Evolutionary conservation across 2,888 invertebrate genomes (phyloP).

Genomic region (Tupiocoris notatus): DNA sequence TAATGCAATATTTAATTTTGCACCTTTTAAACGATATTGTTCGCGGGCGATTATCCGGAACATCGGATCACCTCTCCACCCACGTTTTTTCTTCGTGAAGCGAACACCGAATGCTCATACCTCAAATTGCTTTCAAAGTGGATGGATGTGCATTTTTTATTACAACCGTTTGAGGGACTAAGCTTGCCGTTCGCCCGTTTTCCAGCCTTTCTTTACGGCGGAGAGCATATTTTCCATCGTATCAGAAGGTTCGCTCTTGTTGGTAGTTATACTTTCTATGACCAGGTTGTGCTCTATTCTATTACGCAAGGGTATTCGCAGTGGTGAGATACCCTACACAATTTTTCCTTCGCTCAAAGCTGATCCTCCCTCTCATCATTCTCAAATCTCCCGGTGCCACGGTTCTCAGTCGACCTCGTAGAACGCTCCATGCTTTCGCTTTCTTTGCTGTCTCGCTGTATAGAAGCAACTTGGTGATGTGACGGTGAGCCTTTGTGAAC

Average conservation of each 20-base stretch:
- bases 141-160: neutral
- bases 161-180: neutral
- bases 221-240: neutral
- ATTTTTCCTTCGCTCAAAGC: neutral
- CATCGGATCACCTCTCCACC: too few species aligned
- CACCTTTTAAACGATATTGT: too few species aligned
- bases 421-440: neutral
- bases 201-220: neutral
- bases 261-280: neutral
- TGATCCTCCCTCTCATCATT: neutral
- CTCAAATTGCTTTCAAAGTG: neutral
- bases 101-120: neutral
- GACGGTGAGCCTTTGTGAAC: neutral
- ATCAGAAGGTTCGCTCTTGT: neutral
- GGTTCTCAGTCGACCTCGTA: neutral
- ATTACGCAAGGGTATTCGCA: neutral
- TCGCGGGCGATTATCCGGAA: too few species aligned
- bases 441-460: neutral
- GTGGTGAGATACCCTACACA: neutral
- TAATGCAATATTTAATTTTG: too few species aligned
- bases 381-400: too few species aligned
- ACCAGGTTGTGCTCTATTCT: neutral
- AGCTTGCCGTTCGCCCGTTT: neutral
- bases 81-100: too few species aligned
- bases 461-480: neutral